phyloP scores from a whole-genome alignment of 2,888 invertebrate genomes.

The Mythimna albipuncta region DNA sequence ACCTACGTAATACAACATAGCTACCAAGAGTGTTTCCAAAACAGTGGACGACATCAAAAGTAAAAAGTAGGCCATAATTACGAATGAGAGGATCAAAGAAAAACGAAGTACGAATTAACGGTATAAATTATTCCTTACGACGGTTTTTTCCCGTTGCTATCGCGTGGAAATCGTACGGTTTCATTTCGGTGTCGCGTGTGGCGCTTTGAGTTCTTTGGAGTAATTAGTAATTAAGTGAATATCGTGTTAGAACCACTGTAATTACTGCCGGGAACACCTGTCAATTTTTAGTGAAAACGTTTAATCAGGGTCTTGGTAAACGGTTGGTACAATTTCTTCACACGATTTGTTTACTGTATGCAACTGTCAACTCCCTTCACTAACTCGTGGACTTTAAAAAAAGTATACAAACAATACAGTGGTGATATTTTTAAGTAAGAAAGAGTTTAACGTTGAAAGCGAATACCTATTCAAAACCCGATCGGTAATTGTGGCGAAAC shows the following conservation, averaged over 20 bases:
- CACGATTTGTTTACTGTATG: background rate
- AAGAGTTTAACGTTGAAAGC: too few relatives aligned
- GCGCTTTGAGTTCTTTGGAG: conserved; percentile 11
- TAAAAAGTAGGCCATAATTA: conserved; percentile 19
- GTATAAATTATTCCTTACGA: conserved; percentile 46
- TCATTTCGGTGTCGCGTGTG: conserved; percentile 42
- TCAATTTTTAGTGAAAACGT: conserved; percentile 18
- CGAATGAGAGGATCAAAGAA: conserved; percentile 46
- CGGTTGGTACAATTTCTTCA: background rate
- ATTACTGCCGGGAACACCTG: conserved; percentile 18
- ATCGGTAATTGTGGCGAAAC: too few relatives aligned
- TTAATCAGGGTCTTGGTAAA: conserved; percentile 8
- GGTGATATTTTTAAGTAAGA: too few relatives aligned
- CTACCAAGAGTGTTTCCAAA: conserved; percentile 17
- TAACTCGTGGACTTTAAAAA: too few relatives aligned
- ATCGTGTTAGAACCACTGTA: conserved; percentile 20
- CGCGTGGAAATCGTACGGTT: conserved; percentile 36
- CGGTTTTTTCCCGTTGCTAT: conserved; percentile 22
- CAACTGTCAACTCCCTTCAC: too few relatives aligned
- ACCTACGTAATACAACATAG: background rate
- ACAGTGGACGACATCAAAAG: background rate
- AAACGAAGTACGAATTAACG: conserved; percentile 30
- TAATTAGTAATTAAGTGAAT: conserved; percentile 52
- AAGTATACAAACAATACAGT: too few relatives aligned
- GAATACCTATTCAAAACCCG: too few relatives aligned